Conservation (phyloP, 2,113 vertebrate genomes). For the Crypturellus undulatus region DNA sequence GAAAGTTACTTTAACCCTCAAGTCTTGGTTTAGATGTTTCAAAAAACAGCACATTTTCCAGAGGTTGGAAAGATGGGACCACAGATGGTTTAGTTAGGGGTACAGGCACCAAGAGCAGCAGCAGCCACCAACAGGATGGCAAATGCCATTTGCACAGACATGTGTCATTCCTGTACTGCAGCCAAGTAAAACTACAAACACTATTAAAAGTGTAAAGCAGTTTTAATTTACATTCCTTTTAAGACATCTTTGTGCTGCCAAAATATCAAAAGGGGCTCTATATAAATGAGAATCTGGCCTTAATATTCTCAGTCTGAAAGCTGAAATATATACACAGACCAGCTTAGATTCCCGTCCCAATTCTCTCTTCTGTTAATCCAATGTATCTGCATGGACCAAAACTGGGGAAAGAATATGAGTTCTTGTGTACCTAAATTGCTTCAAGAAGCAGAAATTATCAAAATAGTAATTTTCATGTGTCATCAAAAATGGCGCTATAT, state of each 20-base stretch:
- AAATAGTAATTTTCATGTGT: background rate
- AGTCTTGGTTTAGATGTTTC: background rate
- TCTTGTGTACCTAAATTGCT: background rate
- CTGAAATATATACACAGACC: conserved; percentile 54
- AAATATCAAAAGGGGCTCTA: conserved; percentile 36
- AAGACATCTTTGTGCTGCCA: conserved; percentile 29
- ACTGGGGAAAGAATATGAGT: background rate
- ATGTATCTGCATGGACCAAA: background rate
- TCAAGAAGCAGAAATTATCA: background rate
- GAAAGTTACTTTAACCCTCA: background rate
- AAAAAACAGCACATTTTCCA: background rate
- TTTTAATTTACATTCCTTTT: conserved; percentile 55
- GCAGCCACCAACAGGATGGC: conserved; percentile 36
- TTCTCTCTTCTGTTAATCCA: background rate
- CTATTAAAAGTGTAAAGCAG: conserved; percentile 44
- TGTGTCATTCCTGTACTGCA: conserved; percentile 64
- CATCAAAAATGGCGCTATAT: background rate
- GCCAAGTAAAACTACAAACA: conserved; percentile 70
- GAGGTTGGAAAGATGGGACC: background rate
- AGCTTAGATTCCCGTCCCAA: background rate
- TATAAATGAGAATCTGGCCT: conserved; percentile 54
- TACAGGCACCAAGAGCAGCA: background rate
- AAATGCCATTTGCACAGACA: conserved; percentile 54
- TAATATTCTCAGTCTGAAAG: conserved; percentile 32
- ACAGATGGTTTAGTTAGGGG: background rate